phyloP scores from a whole-genome alignment of 2,113 vertebrate genomes.

The human (Homo sapiens) region GRCh38 chr9:97600001-97600500 shows the following conservation, averaged over 20 bases:
- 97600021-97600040: constrained; percentile 47
- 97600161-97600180: constrained; percentile 59
- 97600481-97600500: constrained; percentile 11
- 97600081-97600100: constrained; percentile 77
- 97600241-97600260: constrained; percentile 74
- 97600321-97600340: constrained; percentile 44
- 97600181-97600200: constrained; percentile 62
- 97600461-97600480: neutral
- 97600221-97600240: constrained; percentile 28
- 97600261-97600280: constrained; percentile 56
- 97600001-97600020: constrained; percentile 58
- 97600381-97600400: neutral
- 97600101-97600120: constrained; percentile 80
- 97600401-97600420: constrained; percentile 18
- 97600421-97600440: neutral
- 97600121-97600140: constrained; percentile 67
- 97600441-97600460: neutral
- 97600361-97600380: neutral
- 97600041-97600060: constrained; percentile 48
- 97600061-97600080: constrained; percentile 49
- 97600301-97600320: neutral
- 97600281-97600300: neutral
- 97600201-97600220: constrained; percentile 43
- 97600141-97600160: constrained; percentile 65
- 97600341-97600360: neutral